Evolutionary conservation across 1,140 invertebrate genomes (phyloP).

Genomic region (Dolichoris vasculosae): DNA sequence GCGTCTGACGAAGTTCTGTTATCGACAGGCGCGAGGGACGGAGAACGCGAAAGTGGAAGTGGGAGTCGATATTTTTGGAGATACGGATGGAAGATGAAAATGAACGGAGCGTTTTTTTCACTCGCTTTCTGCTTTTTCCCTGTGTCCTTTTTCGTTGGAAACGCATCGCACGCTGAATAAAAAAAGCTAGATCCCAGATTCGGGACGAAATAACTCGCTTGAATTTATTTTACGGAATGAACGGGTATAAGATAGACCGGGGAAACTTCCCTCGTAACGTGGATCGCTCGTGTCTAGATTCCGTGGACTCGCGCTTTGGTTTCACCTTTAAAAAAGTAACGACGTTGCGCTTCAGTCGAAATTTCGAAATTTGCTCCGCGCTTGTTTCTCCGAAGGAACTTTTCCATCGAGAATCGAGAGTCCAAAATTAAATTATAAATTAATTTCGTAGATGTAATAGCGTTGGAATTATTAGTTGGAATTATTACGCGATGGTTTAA

Average conservation of each 20-base stretch:
- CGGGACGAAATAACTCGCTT: not conserved
- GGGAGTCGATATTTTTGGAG: conserved; percentile 23
- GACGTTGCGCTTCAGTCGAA: not conserved
- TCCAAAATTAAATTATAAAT: not conserved
- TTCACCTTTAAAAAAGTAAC: not conserved
- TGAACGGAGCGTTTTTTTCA: not conserved
- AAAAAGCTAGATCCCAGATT: not conserved
- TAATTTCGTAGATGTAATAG: not conserved
- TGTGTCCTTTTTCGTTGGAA: not conserved
- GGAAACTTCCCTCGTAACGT: not conserved
- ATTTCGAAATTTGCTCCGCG: not conserved
- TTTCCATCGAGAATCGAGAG: not conserved
- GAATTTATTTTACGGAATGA: not conserved
- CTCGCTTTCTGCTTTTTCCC: not conserved
- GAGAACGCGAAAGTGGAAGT: not conserved
- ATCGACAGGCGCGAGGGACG: conserved; percentile 25
- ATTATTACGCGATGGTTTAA: not conserved
- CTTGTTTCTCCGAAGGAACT: not conserved
- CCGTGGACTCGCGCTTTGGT: not conserved
- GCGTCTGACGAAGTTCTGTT: conserved; percentile 14
- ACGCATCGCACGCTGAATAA: conserved; percentile 1
- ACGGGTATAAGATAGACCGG: not conserved
- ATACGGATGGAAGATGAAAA: conserved; percentile 12
- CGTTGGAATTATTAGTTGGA: not conserved
- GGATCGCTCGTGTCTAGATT: not conserved